Base-by-base conservation (phyloP, 2,113 vertebrate species). In the Microcebus ravelobensis region DNA sequence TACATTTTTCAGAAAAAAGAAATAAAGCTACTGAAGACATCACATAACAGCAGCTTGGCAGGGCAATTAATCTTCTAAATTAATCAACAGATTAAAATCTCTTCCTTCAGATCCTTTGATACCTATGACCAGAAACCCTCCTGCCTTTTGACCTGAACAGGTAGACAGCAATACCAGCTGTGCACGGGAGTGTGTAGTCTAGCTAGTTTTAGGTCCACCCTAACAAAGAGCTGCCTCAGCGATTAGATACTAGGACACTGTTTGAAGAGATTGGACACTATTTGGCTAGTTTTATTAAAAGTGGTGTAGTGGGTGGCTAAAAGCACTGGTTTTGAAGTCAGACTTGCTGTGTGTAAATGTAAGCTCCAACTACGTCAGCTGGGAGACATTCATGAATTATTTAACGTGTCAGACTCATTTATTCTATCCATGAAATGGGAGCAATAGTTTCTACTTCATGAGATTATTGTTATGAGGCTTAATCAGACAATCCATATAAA, bases 81-180 rank as follows among this genome's bases (percentile, higher is more conserved):
- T 77, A 84, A 94, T 90, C 55, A 82, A 87, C 55, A 88, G 52
- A 96, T 82, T 89, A 81, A 52, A 91, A 91, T 88, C 13, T 95
- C 77, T 96, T 90, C 71, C 42, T 79, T 89, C 36, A 48, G n/a
- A 57, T 90, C 17, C 42, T 71, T 71, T 59, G 55, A 67, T 87
- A 65, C 81, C 68, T 77, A 42, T 65, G n/a, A 39, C 63, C 39
- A 91, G 65, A 91, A 96, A 90, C 17, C 59, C 29, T 65, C 4
- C n/a, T n/a, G 39, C 27, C 59, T 95, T 97, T 63, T 84, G 74
- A 80, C 42, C 65, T 48, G 59, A 93, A 55, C 27, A 73, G 77
- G 61, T 83, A 81, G 80, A 65, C 42, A 39, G n/a, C 36, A 34
- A 39, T 12, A 17, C 14, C 31, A 2, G 10, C 67, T 82, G 39